A percentile compares a stretch with the other conserved stretches of the same genome.
phyloP scores from a whole-genome alignment of 2,797 vertebrate genomes.

The Onychomys torridus region DNA sequence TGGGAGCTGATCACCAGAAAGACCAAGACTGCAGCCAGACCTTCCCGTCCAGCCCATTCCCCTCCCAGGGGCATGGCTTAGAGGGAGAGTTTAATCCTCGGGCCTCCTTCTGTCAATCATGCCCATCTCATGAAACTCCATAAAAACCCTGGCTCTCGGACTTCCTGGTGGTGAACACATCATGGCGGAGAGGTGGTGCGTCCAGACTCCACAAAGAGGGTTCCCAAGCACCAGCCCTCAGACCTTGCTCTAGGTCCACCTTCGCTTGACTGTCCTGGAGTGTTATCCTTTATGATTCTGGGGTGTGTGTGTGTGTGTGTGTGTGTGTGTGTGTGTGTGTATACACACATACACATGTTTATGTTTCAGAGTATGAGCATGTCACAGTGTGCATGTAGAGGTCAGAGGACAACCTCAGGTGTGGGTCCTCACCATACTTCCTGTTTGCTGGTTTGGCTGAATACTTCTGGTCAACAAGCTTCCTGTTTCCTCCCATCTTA shows the following conservation, averaged over 20 bases:
- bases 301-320: background rate
- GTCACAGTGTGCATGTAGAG: background rate
- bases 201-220: background rate
- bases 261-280: background rate
- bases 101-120: background rate
- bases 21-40: background rate
- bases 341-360: background rate
- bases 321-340: background rate
- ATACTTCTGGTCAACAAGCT: background rate
- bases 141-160: background rate
- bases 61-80: background rate
- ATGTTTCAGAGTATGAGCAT: background rate
- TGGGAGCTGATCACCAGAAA: background rate
- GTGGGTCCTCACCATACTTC: background rate
- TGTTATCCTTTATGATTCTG: background rate
- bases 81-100: background rate
- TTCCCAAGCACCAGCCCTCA: accelerated
- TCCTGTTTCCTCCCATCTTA: background rate
- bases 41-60: background rate
- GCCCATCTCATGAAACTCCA: background rate
- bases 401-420: background rate
- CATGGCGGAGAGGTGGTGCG: accelerated
- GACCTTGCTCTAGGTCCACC: background rate
- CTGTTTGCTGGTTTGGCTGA: background rate
- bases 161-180: background rate